phyloP scores from a whole-genome alignment of 2,888 invertebrate species.

The Teleogryllus oceanicus region DNA sequence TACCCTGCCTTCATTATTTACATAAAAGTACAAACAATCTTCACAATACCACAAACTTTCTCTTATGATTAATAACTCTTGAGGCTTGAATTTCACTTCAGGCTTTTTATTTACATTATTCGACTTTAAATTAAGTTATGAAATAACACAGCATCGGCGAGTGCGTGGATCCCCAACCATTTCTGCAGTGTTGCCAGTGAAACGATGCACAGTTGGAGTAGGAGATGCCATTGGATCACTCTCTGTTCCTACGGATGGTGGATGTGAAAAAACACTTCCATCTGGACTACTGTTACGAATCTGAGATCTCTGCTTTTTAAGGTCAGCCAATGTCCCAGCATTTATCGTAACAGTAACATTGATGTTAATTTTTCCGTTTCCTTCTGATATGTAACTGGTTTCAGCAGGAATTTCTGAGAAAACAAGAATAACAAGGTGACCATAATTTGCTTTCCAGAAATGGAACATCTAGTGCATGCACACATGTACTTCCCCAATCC shows the following conservation, averaged over 20 bases:
- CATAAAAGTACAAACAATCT: not conserved
- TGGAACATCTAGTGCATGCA: not conserved
- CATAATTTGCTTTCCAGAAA: no score
- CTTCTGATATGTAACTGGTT: conserved; percentile 47
- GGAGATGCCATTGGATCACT: conserved; percentile 23
- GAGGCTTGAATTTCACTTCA: not conserved
- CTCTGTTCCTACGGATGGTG: conserved; percentile 30
- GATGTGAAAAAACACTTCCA: conserved; percentile 39
- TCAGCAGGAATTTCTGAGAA: conserved; percentile 29
- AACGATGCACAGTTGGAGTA: conserved; percentile 52
- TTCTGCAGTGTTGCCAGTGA: conserved; percentile 73
- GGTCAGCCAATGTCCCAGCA: conserved; percentile 80
- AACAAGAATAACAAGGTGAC: not conserved
- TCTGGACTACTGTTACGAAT: conserved; percentile 64
- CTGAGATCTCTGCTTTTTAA: conserved; percentile 88
- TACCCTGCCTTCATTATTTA: no score
- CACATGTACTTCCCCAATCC: not conserved
- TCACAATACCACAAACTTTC: not conserved
- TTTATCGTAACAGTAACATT: conserved; percentile 79
- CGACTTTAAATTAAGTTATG: conserved; percentile 28
- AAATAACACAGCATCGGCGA: conserved; percentile 66
- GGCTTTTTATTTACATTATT: not conserved
- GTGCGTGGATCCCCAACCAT: conserved; percentile 69
- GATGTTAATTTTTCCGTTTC: conserved; percentile 85
- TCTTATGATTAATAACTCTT: not conserved